A percentile compares a stretch with the other conserved stretches of the same genome.
Evolutionary conservation across 2,797 vertebrate species (phyloP).

Genomic region (Avahi laniger): DNA sequence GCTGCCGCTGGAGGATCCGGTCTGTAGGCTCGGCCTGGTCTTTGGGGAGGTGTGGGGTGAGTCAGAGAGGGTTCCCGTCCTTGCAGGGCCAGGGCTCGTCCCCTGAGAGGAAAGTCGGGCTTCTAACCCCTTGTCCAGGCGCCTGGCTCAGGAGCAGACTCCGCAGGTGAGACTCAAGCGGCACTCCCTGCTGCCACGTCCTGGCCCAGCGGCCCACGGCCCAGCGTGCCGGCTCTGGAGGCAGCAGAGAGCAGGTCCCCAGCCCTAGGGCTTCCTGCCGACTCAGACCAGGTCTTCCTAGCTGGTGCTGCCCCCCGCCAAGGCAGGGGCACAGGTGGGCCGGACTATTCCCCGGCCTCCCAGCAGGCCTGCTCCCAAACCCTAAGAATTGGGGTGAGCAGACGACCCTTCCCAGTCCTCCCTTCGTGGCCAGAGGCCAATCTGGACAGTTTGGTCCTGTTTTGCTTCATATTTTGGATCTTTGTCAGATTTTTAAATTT

Average conservation of each 20-base stretch:
- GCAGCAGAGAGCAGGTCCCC: neutral
- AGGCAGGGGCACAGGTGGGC: no score
- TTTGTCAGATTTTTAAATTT: neutral
- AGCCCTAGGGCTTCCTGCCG: neutral
- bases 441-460: neutral
- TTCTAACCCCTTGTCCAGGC: neutral
- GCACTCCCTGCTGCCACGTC: rapidly evolving
- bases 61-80: neutral
- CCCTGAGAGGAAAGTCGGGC: neutral
- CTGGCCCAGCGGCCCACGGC: no score
- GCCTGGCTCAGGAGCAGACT: neutral
- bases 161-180: neutral
- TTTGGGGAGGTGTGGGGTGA: neutral
- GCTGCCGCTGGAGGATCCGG: neutral
- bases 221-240: neutral
- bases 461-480: neutral
- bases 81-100: neutral
- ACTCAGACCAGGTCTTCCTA: neutral
- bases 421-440: neutral
- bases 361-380: neutral
- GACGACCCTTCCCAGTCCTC: neutral
- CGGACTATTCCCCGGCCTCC: neutral
- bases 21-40: neutral
- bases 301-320: neutral
- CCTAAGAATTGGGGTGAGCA: neutral